phyloP scores from a whole-genome alignment of 92 coral and sea anemone genomes.

The Metridium senile region DNA sequence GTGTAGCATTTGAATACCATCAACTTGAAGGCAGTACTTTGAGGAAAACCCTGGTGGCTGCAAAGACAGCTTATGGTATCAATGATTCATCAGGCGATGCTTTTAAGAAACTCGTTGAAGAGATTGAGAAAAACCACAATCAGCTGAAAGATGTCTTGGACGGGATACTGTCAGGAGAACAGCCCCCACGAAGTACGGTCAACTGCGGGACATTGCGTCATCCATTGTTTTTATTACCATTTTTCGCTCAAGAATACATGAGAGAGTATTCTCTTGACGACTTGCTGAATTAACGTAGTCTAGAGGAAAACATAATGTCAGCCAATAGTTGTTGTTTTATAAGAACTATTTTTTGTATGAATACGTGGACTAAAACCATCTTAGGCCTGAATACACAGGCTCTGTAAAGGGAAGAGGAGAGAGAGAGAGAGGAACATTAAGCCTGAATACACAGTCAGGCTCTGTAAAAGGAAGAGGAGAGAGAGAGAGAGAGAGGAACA shows the following conservation, averaged over 20 bases:
- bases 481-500: too few species aligned
- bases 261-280: background rate
- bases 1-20: too few species aligned
- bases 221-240: background rate
- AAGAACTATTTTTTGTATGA: too few species aligned
- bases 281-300: background rate
- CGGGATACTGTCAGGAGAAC: conserved; percentile 17
- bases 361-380: too few species aligned
- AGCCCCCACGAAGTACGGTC: too few species aligned
- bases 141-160: conserved; percentile 34
- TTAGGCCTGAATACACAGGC: too few species aligned
- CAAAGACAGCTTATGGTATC: conserved; percentile 40
- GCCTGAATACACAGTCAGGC: too few species aligned
- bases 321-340: too few species aligned
- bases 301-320: too few species aligned
- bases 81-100: conserved; percentile 41
- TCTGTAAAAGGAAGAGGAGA: too few species aligned
- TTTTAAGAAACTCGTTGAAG: conserved; percentile 36
- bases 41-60: conserved; percentile 21
- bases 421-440: too few species aligned
- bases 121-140: conserved; percentile 16
- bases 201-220: background rate
- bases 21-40: conserved; percentile 18
- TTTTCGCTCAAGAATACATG: background rate
- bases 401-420: too few species aligned